Evolutionary conservation across 2,888 invertebrate genomes (phyloP), one percentile per base, ranked within the genome.

Genomic region (Sesia bembeciformis): DNA sequence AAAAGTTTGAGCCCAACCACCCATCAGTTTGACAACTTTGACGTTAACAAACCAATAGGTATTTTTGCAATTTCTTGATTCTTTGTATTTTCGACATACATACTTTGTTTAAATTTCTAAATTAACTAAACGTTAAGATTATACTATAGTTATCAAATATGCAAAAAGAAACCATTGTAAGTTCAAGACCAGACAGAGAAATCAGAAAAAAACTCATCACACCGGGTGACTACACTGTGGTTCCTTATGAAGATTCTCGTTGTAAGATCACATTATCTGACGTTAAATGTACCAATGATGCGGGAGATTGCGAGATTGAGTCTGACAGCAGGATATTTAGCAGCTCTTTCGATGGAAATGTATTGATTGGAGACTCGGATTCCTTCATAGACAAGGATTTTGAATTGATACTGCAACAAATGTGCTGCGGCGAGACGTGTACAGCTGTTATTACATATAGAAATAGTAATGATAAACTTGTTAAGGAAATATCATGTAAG

Each of bases 321-420:
- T 54, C 74, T 3, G 72, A 76, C 4, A 83, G 84, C 61, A 67
- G 71, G 39, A 67, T 87, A 54, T 82, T 90, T 52, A 77, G 76
- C 52, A 62, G 67, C 5, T 62, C 71, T 5, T 89, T 90, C 56
- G 76, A 84, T 52, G 90, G 90, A 0, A 80, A 79, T 23, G 75
- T 91, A 5, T 63, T 84, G 6, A 89, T 92, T 23, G 92, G 91
- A 0, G 85, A 90, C 58, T 76, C 74, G 0, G 84, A 87, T 57
- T 78, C 72, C 39, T 87, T 80, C 59, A 68, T 92, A 39, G 92
- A 92, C 58, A 82, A 78, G 60, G 89, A 90, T 64, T 75, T 92
- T 23, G 92, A 92, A 63, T 74, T 90, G 62, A 84, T 90, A 3
- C 61, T 92, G 40, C 83, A 87, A 62, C 89, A 84, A 62, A 92